Evolutionary conservation across 1,140 invertebrate species (phyloP), one percentile per base, ranked within the genome.

Genomic region (Macrotrachela quadricornifera): DNA sequence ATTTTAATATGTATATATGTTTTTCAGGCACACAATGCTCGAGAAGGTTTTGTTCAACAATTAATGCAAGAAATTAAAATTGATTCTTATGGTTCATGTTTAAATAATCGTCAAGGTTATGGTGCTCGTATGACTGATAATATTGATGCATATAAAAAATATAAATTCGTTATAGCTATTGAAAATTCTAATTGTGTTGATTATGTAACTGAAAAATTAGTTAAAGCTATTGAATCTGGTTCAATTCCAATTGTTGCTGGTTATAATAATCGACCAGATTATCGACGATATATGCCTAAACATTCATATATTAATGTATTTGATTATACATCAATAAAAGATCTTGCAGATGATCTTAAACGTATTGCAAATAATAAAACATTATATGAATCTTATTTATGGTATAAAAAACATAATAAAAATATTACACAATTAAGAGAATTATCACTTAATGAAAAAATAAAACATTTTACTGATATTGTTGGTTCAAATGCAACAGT

Each of bases 141-240:
- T 18, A 47, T 53, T 47, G 44, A 54, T 21, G n/a, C 48, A 2
- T 54, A 47, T 50, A 47, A 30, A 6, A 37, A 37, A 49, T 54
- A 54, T 40, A 54, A 54, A 46, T 54, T 49, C 45, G 53, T 54
- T 8, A 44, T 54, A 13, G 53, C 53, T 18, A 54, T 54, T n/a
- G 53, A 54, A 30, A 54, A 54, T 38, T 54, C 53, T 13, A 54
- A 54, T 43, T 54, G 53, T 43, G 46, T 49, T 18, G 53, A 54
- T 39, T 54, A 54, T 37, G 30, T 54, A 0, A 54, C 53, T 0
- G 53, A 54, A 50, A 54, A 54, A 38, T 15, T 54, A 10, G 47
- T 54, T 9, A 46, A 54, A 37, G 53, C 15, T 10, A 37, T 54
- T 8, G 49, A 30, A 18, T 18, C 21, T 45, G 49, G 49, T 36